Conservation (phyloP, 2,888 invertebrate species). For the Cephus pygmeus region DNA sequence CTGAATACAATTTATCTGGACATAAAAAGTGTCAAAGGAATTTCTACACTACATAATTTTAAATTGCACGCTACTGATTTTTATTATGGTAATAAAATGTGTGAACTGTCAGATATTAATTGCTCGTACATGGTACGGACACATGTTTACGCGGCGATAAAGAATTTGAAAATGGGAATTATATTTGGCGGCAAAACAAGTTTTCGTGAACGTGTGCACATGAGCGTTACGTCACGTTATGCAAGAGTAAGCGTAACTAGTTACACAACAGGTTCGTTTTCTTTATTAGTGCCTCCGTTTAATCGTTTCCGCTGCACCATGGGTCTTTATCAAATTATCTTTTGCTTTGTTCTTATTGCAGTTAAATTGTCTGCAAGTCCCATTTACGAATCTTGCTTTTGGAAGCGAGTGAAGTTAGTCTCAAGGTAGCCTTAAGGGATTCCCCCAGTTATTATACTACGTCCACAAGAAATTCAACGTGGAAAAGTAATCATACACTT, state of each 20-base stretch:
- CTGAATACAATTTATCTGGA: too few relatives aligned
- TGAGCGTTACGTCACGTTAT: background rate
- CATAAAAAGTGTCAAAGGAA: too few relatives aligned
- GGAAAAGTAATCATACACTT: background rate
- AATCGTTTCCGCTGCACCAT: constrained; percentile 49
- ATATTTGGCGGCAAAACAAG: background rate
- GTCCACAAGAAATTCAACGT: background rate
- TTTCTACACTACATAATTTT: too few relatives aligned
- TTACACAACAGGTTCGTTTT: constrained; percentile 53
- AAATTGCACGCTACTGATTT: too few relatives aligned
- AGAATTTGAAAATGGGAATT: background rate
- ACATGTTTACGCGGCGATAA: background rate
- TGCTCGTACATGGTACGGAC: background rate
- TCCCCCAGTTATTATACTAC: background rate
- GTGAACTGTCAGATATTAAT: background rate
- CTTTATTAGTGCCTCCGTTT: constrained; percentile 45
- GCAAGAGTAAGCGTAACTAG: constrained; percentile 10
- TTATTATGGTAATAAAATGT: too few relatives aligned
- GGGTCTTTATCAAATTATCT: constrained; percentile 52
- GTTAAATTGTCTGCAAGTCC: background rate
- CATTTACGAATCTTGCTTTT: too few relatives aligned
- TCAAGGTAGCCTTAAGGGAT: background rate
- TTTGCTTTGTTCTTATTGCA: constrained; percentile 24
- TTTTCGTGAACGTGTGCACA: too few relatives aligned
- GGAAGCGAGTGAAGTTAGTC: too few relatives aligned